These are phyloP conservation scores for Ptychoptera contaminata DNA, from an alignment of 2,888 invertebrate species.

Conservation along the genomic window DNA sequence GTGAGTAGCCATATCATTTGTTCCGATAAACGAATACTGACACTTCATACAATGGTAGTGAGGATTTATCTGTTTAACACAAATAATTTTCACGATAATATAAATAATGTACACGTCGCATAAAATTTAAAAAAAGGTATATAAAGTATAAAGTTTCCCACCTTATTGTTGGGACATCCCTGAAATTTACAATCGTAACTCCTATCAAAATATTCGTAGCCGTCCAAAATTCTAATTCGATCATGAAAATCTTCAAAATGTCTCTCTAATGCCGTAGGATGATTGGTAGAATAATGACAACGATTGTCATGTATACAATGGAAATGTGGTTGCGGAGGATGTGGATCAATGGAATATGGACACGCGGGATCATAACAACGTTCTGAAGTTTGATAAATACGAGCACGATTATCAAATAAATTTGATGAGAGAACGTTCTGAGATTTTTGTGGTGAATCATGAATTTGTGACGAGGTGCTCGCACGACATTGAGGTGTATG, in stretches of 20 bases:
- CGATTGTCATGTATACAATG: slow-evolving; percentile 59
- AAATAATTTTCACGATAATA: too few species aligned
- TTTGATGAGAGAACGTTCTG: neutral
- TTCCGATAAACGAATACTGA: slow-evolving; percentile 48
- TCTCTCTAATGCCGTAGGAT: slow-evolving; percentile 58
- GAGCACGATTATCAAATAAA: slow-evolving; percentile 4
- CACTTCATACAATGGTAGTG: slow-evolving; percentile 67
- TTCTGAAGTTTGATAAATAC: slow-evolving; percentile 20
- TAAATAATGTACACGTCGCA: too few species aligned
- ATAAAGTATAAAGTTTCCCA: neutral
- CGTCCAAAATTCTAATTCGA: slow-evolving; percentile 63
- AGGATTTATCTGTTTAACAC: slow-evolving; percentile 36
- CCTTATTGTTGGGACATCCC: slow-evolving; percentile 36
- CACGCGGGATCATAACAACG: slow-evolving; percentile 64
- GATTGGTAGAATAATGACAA: slow-evolving; percentile 71
- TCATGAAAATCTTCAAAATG: slow-evolving; percentile 80
- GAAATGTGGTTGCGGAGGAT: slow-evolving; percentile 50
- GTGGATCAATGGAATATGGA: slow-evolving; percentile 33
- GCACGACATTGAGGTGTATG: slow-evolving; percentile 16
- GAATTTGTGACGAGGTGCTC: slow-evolving; percentile 8
- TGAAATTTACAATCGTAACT: slow-evolving; percentile 51
- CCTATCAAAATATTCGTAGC: slow-evolving; percentile 70
- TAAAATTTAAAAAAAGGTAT: neutral
- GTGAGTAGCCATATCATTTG: slow-evolving; percentile 8
- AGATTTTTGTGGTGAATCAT: slow-evolving; percentile 5